These are phyloP conservation scores for Cinclus mexicanus DNA, from an alignment of 2,113 vertebrate genomes.

Conservation along the genomic window DNA sequence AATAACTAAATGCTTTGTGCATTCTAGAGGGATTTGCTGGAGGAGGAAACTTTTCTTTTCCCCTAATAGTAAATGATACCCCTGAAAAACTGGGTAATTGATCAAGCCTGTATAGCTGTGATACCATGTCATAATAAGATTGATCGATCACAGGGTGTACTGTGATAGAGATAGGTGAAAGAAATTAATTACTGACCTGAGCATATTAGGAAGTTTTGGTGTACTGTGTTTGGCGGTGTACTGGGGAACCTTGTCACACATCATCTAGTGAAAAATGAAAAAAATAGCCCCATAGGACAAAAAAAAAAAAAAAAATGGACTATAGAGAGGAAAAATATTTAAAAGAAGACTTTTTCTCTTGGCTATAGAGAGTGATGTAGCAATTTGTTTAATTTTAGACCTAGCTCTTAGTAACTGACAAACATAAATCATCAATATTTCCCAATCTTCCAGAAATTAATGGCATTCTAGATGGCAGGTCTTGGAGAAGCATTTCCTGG, in stretches of 20 bases:
- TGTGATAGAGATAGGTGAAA: neutral
- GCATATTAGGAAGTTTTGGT: neutral
- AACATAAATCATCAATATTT: neutral
- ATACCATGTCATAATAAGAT: neutral
- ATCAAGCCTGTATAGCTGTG: neutral
- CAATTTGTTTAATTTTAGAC: neutral
- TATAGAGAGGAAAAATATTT: neutral
- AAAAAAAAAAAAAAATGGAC: neutral
- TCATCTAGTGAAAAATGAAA: neutral
- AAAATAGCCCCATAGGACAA: neutral
- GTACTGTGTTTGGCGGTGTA: neutral
- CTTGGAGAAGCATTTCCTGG: neutral
- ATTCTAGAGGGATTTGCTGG: neutral
- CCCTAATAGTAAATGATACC: neutral
- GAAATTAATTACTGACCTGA: neutral
- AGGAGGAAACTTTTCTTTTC: neutral
- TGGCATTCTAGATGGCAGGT: neutral
- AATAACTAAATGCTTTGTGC: neutral
- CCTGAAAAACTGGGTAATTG: neutral
- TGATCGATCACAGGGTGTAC: neutral
- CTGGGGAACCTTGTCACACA: neutral
- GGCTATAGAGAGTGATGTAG: neutral
- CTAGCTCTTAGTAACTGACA: neutral
- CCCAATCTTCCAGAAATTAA: neutral
- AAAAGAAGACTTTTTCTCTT: neutral